These are phyloP conservation scores for Helleia helle DNA, from an alignment of 2,888 invertebrate genomes.

Conservation along the genomic window DNA sequence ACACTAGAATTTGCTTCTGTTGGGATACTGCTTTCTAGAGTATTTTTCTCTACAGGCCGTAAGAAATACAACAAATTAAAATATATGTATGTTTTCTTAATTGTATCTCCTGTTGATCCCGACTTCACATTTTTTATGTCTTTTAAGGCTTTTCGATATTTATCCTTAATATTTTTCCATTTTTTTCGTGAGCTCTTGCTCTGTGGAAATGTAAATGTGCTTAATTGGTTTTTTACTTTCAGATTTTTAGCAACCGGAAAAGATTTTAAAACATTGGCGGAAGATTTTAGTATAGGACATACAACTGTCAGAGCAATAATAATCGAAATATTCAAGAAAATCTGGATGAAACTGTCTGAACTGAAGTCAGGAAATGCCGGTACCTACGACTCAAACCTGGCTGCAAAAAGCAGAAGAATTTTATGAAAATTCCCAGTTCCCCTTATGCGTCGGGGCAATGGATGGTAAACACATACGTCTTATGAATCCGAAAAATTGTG, in stretches of 20 bases:
- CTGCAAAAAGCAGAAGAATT: constrained; percentile 4
- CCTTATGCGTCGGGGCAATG: not conserved
- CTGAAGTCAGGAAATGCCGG: not conserved
- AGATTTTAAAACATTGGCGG: constrained; percentile 3
- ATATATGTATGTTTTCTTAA: constrained; percentile 6
- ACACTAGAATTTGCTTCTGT: constrained; percentile 3
- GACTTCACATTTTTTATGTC: not conserved
- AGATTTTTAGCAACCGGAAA: not conserved
- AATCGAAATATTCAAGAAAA: constrained; percentile 3
- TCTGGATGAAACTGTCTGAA: not conserved
- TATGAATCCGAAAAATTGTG: not conserved
- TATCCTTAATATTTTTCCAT: constrained; percentile 5
- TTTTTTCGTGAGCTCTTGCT: constrained; percentile 1
- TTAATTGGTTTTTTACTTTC: not conserved
- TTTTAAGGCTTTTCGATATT: constrained; percentile 3
- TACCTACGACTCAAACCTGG: not conserved
- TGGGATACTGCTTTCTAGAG: not conserved
- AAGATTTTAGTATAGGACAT: constrained; percentile 2
- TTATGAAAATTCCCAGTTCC: constrained; percentile 1
- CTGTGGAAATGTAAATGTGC: not conserved
- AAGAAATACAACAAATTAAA: constrained; percentile 2
- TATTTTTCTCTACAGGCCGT: not conserved
- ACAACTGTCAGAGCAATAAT: constrained; percentile 6
- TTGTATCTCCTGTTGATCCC: constrained; percentile 1
- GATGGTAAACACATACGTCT: not conserved